Conservation (phyloP, 2,888 invertebrate genomes). For the Glomeris marginata region DNA sequence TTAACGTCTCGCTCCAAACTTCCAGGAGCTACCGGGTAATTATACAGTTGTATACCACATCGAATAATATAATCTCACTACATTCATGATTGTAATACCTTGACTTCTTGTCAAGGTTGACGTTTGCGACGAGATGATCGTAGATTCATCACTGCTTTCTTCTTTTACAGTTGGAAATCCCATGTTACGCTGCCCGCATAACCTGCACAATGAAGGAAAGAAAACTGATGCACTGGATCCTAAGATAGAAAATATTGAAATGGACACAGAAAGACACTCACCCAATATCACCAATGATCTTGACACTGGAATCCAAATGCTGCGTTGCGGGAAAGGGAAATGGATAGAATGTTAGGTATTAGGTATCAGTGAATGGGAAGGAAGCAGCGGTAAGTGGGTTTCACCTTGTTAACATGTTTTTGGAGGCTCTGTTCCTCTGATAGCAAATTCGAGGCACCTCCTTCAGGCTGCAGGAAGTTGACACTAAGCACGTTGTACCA, state of each 20-base stretch:
- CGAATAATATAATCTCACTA: too few species aligned
- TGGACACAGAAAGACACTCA: neutral
- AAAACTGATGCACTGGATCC: slow-evolving; percentile 6
- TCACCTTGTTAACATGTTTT: too few species aligned
- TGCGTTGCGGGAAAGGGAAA: too few species aligned
- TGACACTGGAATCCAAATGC: neutral
- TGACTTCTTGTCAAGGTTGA: slow-evolving; percentile 80
- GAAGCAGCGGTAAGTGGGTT: too few species aligned
- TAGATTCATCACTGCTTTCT: slow-evolving; percentile 92
- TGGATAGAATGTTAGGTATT: too few species aligned
- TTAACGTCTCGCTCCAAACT: slow-evolving; percentile 28
- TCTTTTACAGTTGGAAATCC: slow-evolving; percentile 38
- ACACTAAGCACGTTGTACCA: slow-evolving; percentile 93
- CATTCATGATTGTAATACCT: too few species aligned
- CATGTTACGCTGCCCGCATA: neutral
- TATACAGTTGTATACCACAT: too few species aligned
- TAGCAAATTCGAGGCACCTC: neutral
- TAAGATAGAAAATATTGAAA: slow-evolving; percentile 9
- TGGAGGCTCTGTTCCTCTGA: too few species aligned
- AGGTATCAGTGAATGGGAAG: too few species aligned
- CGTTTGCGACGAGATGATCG: slow-evolving; percentile 90
- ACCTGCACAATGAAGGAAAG: neutral
- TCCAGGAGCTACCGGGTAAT: slow-evolving; percentile 25
- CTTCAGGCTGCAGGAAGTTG: slow-evolving; percentile 49
- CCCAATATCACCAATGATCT: slow-evolving; percentile 4